These are phyloP conservation scores for Tiliqua scincoides DNA, from an alignment of 2,113 vertebrate species.

Conservation along the genomic window DNA sequence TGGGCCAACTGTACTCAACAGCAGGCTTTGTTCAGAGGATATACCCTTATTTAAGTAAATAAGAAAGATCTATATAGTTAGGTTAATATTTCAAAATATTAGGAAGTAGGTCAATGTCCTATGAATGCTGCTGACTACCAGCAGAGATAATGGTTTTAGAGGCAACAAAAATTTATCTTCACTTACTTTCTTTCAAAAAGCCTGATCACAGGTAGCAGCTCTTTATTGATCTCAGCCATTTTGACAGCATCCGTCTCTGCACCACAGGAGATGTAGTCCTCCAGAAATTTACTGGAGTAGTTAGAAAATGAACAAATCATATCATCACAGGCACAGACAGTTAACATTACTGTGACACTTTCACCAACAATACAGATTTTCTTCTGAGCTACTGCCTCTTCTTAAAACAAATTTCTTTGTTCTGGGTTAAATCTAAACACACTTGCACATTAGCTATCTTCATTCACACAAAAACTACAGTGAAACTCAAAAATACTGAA, in stretches of 20 bases:
- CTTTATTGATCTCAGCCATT: conserved; percentile 74
- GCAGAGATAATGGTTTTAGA: background rate
- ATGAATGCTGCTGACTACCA: background rate
- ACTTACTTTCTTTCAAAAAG: conserved; percentile 91
- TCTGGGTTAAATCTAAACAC: background rate
- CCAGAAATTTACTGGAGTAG: conserved; percentile 79
- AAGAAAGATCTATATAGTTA: background rate
- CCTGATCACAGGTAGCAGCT: conserved; percentile 85
- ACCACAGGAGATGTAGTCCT: conserved; percentile 81
- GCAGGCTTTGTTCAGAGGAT: background rate
- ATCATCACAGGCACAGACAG: background rate
- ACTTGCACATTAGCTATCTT: background rate
- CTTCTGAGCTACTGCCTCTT: background rate
- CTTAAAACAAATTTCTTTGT: background rate
- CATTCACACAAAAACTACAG: background rate
- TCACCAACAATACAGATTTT: conserved; percentile 14
- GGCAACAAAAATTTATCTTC: background rate
- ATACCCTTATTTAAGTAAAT: background rate
- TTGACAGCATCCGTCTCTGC: conserved; percentile 63
- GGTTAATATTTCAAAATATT: background rate
- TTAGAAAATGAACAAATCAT: conserved; percentile 33
- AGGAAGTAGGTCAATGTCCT: background rate
- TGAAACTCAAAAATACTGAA: background rate
- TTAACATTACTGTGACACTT: background rate
- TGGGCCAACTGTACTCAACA: background rate